Conservation (phyloP, 2,888 invertebrate genomes). For the Ophion slaviceki region DNA sequence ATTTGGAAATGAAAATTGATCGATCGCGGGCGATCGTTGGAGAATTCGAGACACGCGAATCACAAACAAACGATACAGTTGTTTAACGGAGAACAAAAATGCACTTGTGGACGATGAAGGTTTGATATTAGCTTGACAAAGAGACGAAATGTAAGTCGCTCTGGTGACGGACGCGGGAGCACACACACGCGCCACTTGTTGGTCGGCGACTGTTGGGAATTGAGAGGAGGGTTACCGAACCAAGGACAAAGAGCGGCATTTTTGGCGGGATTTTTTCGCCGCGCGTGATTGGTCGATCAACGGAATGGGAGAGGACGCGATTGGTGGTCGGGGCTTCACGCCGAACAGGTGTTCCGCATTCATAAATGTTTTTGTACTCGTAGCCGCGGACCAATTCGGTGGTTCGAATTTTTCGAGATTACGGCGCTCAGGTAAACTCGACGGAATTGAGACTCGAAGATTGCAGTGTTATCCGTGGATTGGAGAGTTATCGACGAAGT, state of each 20-base stretch:
- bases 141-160: background rate
- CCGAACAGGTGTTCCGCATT: slow-evolving; percentile 1
- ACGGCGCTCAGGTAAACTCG: background rate
- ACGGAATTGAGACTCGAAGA: background rate
- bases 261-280: slow-evolving; percentile 52
- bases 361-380: background rate
- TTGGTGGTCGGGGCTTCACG: background rate
- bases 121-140: slow-evolving; percentile 8
- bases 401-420: background rate
- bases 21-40: background rate
- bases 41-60: background rate
- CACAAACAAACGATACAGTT: background rate
- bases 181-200: slow-evolving; percentile 36
- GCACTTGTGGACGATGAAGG: background rate
- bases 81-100: slow-evolving; percentile 2
- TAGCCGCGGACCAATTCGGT: background rate
- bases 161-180: slow-evolving; percentile 24
- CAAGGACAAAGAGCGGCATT: background rate
- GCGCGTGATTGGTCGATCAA: slow-evolving; percentile 7
- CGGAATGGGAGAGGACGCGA: background rate
- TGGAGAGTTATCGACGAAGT: background rate
- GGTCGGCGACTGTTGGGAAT: slow-evolving; percentile 15
- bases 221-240: background rate
- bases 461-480: background rate
- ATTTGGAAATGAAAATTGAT: background rate